A percentile compares a stretch with the other conserved stretches of the same genome.
phyloP scores from a whole-genome alignment of 2,113 vertebrate species.

The Holacanthus passer region DNA sequence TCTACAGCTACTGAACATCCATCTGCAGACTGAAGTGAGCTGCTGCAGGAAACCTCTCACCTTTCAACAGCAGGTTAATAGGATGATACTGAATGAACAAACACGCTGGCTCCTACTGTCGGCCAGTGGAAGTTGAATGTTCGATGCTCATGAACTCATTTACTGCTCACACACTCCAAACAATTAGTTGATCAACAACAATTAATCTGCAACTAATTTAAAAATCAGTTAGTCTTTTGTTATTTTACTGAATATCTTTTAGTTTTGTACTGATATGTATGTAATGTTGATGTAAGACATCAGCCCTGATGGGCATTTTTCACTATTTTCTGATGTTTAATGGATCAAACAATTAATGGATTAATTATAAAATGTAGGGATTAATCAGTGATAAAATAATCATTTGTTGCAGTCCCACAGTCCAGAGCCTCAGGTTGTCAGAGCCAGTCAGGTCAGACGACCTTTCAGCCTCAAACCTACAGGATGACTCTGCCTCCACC shows the following conservation, averaged over 20 bases:
- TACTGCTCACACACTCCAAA: not conserved
- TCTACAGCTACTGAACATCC: not conserved
- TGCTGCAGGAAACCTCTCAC: too few species aligned
- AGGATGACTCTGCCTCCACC: slow-evolving; percentile 35
- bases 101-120: not conserved
- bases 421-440: not conserved
- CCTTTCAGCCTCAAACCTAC: not conserved
- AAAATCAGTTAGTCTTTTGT: not conserved
- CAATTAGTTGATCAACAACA: not conserved
- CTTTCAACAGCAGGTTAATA: not conserved
- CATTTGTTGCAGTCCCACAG: not conserved
- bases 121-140: too few species aligned
- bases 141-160: not conserved
- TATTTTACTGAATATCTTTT: not conserved
- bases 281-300: too few species aligned
- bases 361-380: not conserved
- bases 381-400: not conserved
- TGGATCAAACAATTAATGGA: not conserved
- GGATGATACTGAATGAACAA: not conserved
- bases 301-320: too few species aligned
- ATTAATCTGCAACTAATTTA: not conserved
- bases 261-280: too few species aligned
- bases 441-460: not conserved
- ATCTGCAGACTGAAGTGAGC: not conserved
- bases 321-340: too few species aligned